Percentiles rank a stretch among this genome's conserved stretches.
Conservation (phyloP, 2,113 vertebrate species). For the Phaetusa simplex region DNA sequence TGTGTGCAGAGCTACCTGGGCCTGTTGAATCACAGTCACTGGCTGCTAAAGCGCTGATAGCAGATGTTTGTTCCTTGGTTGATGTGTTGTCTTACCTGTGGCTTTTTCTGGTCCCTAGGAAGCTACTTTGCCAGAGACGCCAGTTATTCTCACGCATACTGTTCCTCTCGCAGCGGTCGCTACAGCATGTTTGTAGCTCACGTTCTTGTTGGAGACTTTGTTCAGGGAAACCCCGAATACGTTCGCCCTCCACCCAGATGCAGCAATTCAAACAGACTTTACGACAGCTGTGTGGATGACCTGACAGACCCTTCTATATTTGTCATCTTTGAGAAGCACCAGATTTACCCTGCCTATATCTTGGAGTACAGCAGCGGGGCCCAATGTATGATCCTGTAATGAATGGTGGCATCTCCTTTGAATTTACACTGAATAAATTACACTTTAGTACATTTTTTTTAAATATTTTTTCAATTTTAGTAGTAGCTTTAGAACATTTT, state of each 20-base stretch:
- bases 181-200: slow-evolving; percentile 79
- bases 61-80: not conserved
- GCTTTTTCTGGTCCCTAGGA: slow-evolving; percentile 67
- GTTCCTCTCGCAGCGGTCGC: rapidly evolving
- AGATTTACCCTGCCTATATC: slow-evolving; percentile 89
- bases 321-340: slow-evolving; percentile 87
- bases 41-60: not conserved
- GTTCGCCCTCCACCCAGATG: slow-evolving; percentile 68
- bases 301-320: slow-evolving; percentile 76
- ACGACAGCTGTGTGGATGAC: slow-evolving; percentile 83
- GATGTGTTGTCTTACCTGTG: not conserved
- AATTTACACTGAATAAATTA: slow-evolving; percentile 7
- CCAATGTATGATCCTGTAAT: not conserved
- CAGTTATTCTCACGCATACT: slow-evolving; percentile 73
- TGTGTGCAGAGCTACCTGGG: not conserved
- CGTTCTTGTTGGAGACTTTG: slow-evolving; percentile 77
- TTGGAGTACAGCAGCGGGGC: slow-evolving; percentile 50
- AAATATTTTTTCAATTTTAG: not conserved
- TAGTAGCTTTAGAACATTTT: not conserved
- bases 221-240: slow-evolving; percentile 37
- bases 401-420: not conserved
- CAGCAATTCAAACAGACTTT: slow-evolving; percentile 49
- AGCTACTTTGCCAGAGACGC: slow-evolving; percentile 88
- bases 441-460: not conserved
- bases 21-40: not conserved